Base-by-base conservation (phyloP, 1,140 invertebrate species). In the Anastrepha ludens region DNA sequence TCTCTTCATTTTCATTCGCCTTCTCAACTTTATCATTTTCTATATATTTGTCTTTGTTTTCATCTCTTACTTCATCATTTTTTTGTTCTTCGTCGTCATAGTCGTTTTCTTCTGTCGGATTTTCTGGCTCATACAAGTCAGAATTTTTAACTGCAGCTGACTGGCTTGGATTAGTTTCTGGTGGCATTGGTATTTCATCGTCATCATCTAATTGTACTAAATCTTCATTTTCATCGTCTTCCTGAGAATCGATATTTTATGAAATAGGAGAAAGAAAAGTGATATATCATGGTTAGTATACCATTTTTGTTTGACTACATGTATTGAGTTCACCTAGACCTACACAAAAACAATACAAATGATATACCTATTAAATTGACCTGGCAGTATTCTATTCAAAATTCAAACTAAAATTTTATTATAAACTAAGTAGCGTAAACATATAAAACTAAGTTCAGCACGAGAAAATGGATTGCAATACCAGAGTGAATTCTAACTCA, bases 181-280 rank as follows among this genome's bases (percentile, higher is more conserved):
- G 89, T 13, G 91, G 91, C 70, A 91, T 89, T 78, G 92, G 92
- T 91, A 93, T 93, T 39, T 93, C 91, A 64, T 93, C 92, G 55
- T 93, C 92, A 89, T 93, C 92, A 88, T 92, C 92, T 89, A 93
- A 91, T 91, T 93, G 92, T 89, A 93, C 92, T 91, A 93, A 92
- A 92, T 93, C 92, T 90, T 93, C 92, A 87, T 93, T 92, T 87
- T 92, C 91, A 88, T 93, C 91, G 88, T 93, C 92, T 86, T 92
- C 92, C 92, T 93, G 78, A 87, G 64, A 86, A 89, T 88, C 87
- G 85, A 87, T 88, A 89, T 88, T 90, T 89, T 90, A 60, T 86
- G 87, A 88, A 90, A 90, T 90, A 89, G 87, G 90, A 91, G 89
- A 89, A 88, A 88, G 88, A 89, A 89, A 91, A 81, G 89, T 67